phyloP scores from a whole-genome alignment of 1,140 invertebrate genomes.

The Myzus persicae region DNA sequence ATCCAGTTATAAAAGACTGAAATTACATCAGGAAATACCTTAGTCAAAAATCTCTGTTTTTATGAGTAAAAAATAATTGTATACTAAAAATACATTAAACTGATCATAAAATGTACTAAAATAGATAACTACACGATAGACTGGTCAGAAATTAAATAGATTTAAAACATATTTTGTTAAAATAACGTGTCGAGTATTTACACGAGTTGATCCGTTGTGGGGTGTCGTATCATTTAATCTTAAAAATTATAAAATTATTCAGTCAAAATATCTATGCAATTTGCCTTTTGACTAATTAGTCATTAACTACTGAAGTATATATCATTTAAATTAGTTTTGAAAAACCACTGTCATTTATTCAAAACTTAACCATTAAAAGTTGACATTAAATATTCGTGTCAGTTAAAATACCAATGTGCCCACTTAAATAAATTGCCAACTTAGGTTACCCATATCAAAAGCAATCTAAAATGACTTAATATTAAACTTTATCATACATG shows the following conservation, averaged over 20 bases:
- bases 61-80: not conserved
- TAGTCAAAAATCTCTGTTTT: not conserved
- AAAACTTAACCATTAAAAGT: not conserved
- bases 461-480: not conserved
- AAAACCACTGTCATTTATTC: not conserved
- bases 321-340: not conserved
- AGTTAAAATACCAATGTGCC: not conserved
- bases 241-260: too few relatives aligned
- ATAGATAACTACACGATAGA: not conserved
- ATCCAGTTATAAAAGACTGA: not conserved
- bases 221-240: too few relatives aligned
- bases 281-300: not conserved
- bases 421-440: not conserved
- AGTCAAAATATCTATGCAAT: not conserved
- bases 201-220: not conserved
- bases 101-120: too few relatives aligned
- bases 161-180: not conserved
- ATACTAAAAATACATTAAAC: not conserved
- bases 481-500: not conserved
- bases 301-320: not conserved
- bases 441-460: not conserved
- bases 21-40: not conserved
- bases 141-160: not conserved
- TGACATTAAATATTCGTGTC: not conserved
- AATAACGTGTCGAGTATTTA: not conserved